These are phyloP conservation scores for Pachliopta kotzebuea DNA, from an alignment of 2,888 invertebrate genomes.

Conservation along the genomic window DNA sequence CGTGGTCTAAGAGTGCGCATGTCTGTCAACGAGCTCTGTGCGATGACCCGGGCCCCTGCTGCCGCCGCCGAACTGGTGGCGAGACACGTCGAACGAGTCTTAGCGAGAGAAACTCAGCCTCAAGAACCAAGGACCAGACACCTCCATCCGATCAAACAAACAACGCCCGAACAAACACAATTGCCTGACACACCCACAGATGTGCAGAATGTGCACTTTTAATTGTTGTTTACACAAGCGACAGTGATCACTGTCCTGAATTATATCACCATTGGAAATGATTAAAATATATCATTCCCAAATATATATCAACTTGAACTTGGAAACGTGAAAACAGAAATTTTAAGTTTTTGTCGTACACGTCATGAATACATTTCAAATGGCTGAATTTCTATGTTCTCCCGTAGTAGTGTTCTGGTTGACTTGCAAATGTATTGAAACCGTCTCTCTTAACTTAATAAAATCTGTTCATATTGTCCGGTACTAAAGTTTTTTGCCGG, in stretches of 20 bases:
- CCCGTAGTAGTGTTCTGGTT: constrained; percentile 6
- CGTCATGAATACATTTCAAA: neutral
- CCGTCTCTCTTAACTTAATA: constrained; percentile 53
- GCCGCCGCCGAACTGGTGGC: constrained; percentile 78
- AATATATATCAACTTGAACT: too few relatives aligned
- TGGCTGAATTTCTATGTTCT: neutral
- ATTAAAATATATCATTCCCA: too few relatives aligned
- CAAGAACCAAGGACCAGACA: constrained; percentile 61
- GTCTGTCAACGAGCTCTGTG: constrained; percentile 68
- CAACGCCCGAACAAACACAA: constrained; percentile 57
- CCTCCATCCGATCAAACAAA: constrained; percentile 54
- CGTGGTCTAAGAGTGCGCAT: constrained; percentile 78
- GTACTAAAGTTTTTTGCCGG: constrained; percentile 49
- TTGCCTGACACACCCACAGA: constrained; percentile 83
- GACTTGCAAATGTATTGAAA: constrained; percentile 43
- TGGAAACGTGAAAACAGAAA: too few relatives aligned
- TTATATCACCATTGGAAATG: neutral
- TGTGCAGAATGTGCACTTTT: constrained; percentile 82
- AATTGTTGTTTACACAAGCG: constrained; percentile 36
- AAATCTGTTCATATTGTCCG: constrained; percentile 48
- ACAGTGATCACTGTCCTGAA: neutral
- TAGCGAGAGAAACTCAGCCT: constrained; percentile 79
- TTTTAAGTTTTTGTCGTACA: neutral
- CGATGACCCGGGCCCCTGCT: constrained; percentile 71
- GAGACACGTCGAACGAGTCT: constrained; percentile 80